A percentile compares a stretch with the other conserved stretches of the same genome.
phyloP scores from a whole-genome alignment of 2,888 invertebrate species.

The Calameuta idolon region DNA sequence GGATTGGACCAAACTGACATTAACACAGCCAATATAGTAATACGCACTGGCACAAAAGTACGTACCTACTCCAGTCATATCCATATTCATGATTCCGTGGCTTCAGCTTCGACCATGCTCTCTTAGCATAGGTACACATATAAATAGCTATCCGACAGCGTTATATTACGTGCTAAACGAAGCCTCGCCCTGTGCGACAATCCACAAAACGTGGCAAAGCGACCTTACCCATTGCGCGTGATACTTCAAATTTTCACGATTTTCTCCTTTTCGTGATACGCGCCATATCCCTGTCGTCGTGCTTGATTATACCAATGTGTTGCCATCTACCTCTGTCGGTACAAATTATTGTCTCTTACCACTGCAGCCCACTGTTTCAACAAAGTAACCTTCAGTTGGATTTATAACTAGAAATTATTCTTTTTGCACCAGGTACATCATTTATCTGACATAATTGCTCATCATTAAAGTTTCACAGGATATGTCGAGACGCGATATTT shows the following conservation, averaged over 20 bases:
- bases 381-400: not conserved
- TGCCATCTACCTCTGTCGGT: not conserved
- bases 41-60: not conserved
- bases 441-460: not conserved
- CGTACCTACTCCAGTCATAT: not conserved
- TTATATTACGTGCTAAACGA: conserved; percentile 52
- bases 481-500: not conserved
- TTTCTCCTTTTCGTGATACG: not conserved
- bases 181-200: conserved; percentile 38
- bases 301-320: not conserved
- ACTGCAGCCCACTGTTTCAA: not conserved
- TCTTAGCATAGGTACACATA: conserved; percentile 31
- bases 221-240: not conserved
- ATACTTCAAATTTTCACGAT: not conserved
- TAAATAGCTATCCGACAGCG: conserved; percentile 46
- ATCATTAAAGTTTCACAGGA: not conserved
- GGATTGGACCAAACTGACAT: conserved; percentile 7
- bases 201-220: conserved; percentile 31
- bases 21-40: not conserved
- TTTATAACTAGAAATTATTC: not conserved
- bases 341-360: not conserved
- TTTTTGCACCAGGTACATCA: not conserved
- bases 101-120: not conserved
- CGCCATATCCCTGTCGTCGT: not conserved
- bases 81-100: not conserved